Evolutionary conservation across 2,888 invertebrate genomes (phyloP).

Genomic region (Leptinotarsa juncta): DNA sequence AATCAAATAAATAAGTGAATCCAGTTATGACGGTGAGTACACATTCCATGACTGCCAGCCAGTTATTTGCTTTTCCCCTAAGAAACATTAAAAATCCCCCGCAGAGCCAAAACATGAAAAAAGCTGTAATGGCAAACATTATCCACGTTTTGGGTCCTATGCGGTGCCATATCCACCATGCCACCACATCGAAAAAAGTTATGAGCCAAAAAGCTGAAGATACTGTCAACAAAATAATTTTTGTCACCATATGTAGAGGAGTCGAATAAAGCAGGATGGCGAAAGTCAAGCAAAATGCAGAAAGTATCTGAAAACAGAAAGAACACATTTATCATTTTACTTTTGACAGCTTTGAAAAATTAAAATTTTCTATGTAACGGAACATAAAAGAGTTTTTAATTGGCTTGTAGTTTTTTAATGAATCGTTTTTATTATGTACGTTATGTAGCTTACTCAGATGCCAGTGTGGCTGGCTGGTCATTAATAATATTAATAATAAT

Average conservation of each 20-base stretch:
- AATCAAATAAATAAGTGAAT: conserved; percentile 30
- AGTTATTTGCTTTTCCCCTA: neutral
- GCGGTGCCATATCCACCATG: conserved; percentile 26
- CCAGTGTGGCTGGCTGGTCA: too few species aligned
- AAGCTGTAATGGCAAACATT: conserved; percentile 31
- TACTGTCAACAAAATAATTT: conserved; percentile 26
- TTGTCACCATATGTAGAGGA: neutral
- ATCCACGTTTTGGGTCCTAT: conserved; percentile 38
- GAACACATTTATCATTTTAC: neutral
- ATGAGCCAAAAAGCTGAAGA: conserved; percentile 30
- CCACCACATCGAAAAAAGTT: conserved; percentile 32
- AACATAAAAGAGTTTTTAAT: too few species aligned
- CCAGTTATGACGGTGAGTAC: conserved; percentile 23
- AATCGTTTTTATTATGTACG: too few species aligned
- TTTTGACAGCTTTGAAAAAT: too few species aligned
- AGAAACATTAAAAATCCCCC: conserved; percentile 26
- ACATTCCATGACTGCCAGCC: neutral
- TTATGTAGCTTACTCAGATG: too few species aligned
- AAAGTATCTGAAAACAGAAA: conserved; percentile 4
- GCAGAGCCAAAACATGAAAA: conserved; percentile 30
- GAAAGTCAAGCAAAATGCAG: neutral
- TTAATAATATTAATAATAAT: too few species aligned
- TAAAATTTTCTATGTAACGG: too few species aligned
- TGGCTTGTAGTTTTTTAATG: too few species aligned
- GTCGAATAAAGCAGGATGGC: conserved; percentile 1